These are phyloP conservation scores for Cladopsammia gracilis DNA, from an alignment of 64 coral and sea anemone genomes.

Conservation along the genomic window DNA sequence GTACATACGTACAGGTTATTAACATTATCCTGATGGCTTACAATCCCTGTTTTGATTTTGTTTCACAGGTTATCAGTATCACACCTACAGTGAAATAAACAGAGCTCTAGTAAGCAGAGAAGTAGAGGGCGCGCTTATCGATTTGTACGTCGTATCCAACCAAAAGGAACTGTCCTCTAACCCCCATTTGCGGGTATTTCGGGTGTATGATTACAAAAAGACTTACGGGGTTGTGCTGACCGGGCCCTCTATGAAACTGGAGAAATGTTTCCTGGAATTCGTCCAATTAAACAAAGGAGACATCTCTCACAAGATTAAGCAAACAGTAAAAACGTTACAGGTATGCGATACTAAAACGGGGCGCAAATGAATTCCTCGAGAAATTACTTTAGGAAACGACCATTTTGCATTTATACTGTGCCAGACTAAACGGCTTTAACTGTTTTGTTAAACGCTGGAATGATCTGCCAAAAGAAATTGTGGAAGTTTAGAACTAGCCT, in stretches of 20 bases:
- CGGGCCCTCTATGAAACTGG: conserved; percentile 4
- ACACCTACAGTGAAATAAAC: conserved; percentile 28
- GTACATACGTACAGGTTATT: not conserved
- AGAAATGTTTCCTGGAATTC: conserved; percentile 41
- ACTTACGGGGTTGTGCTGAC: conserved; percentile 26
- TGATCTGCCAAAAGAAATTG: too few relatives aligned
- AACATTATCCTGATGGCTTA: not conserved
- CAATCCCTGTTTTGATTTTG: not conserved
- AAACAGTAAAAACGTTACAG: not conserved
- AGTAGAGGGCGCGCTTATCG: conserved; percentile 31
- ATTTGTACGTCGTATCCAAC: conserved; percentile 11
- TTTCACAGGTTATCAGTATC: conserved; percentile 23
- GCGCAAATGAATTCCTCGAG: too few relatives aligned
- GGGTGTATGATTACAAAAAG: conserved; percentile 31
- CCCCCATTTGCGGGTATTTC: not conserved
- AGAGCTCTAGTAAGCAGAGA: conserved; percentile 22
- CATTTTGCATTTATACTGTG: too few relatives aligned
- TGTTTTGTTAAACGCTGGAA: too few relatives aligned
- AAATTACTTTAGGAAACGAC: too few relatives aligned
- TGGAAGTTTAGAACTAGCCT: too few relatives aligned
- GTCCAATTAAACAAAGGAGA: not conserved
- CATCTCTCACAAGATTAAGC: not conserved
- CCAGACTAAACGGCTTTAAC: too few relatives aligned
- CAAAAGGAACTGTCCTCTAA: conserved; percentile 29
- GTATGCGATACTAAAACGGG: not conserved